A percentile compares a stretch with the other conserved stretches of the same genome.
Conservation (phyloP, 1,140 invertebrate genomes). For the Teleogryllus occipitalis region DNA sequence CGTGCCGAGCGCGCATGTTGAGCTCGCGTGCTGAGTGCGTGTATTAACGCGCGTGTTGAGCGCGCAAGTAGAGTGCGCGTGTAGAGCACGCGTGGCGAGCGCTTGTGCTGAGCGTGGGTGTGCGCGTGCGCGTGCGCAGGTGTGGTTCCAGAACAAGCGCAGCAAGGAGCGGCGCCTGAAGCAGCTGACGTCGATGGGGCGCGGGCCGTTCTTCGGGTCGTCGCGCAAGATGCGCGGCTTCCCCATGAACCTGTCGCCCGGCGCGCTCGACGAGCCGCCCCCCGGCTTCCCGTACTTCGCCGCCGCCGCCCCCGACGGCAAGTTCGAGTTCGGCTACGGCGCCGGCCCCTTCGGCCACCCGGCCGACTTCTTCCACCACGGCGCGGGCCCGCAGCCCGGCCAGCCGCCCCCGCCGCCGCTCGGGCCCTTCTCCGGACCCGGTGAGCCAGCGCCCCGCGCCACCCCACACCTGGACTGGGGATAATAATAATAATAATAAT, state of each 20-base stretch:
- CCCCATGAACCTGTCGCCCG: conserved; percentile 80
- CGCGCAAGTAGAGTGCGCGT: not conserved
- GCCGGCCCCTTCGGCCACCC: conserved; percentile 70
- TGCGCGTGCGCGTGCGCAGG: conserved; percentile 48
- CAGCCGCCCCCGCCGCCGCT: conserved; percentile 20
- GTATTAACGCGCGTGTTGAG: not conserved
- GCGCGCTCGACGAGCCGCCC: conserved; percentile 57
- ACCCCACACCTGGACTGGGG: too few species aligned
- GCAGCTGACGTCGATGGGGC: conserved; percentile 85
- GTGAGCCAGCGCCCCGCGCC: conserved; percentile 34
- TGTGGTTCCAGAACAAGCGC: conserved; percentile 99
- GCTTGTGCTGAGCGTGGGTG: not conserved
- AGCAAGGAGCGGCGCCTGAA: conserved; percentile 93
- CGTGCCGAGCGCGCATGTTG: not conserved
- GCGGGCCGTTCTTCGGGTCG: conserved; percentile 79
- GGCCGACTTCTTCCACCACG: conserved; percentile 79
- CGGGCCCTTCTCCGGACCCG: conserved; percentile 59
- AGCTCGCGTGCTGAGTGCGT: not conserved
- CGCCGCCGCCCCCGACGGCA: conserved; percentile 61
- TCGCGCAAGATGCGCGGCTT: conserved; percentile 84
- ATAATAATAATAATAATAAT: too few species aligned
- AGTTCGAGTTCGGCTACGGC: conserved; percentile 84
- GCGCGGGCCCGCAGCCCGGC: conserved; percentile 42
- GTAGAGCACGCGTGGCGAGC: not conserved
- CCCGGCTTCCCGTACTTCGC: conserved; percentile 77